Evolutionary conservation across 2,797 vertebrate genomes (phyloP), one percentile per base, ranked within the genome.

Genomic region (Scarus forsteni): DNA sequence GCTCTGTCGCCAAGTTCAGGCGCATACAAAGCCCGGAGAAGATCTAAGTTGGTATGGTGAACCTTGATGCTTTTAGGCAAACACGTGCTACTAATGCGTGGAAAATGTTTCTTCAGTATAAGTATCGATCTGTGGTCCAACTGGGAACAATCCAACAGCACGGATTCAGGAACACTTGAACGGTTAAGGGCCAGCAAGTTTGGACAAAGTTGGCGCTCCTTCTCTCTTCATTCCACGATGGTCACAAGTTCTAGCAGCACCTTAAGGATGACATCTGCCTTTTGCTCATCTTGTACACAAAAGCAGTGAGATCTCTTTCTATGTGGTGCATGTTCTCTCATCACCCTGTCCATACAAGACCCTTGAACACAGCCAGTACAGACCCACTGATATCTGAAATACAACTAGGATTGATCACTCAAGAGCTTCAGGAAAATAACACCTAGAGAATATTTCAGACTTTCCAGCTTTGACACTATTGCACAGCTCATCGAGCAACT

Each of bases 371-470:
- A 58, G 54, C 51, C 52, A 19, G 53, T 70, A 86, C 58, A 60
- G 73, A 88, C 81, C 89, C 75, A 75, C 79, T 45, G 64, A 85
- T 78, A 48, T 69, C 75, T 70, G 83, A 81, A 67, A 76, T 68
- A 83, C 40, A 34, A 75, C 50, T 60, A 57, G 60, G 63, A 77
- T 70, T 56, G 50, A 51, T 73, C 70, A 59, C 63, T 69, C 59
- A 56, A 11, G 52, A 58, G 75, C 14, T 60, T 50, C 66, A 60
- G 75, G 59, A 59, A 81, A 70, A 58, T 67, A 80, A 79, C 72
- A 79, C 73, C 73, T 51, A 51, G 57, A 70, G 36, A 65, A 73
- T 55, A 59, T 66, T 63, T 63, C 70, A 60, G 76, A 82, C 66
- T 54, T 52, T 51, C 64, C 70, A 79, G 73, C 63, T 74, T 52